Base-by-base conservation (phyloP, 1,140 invertebrate genomes). In the Drosophila punjabiensis region DNA sequence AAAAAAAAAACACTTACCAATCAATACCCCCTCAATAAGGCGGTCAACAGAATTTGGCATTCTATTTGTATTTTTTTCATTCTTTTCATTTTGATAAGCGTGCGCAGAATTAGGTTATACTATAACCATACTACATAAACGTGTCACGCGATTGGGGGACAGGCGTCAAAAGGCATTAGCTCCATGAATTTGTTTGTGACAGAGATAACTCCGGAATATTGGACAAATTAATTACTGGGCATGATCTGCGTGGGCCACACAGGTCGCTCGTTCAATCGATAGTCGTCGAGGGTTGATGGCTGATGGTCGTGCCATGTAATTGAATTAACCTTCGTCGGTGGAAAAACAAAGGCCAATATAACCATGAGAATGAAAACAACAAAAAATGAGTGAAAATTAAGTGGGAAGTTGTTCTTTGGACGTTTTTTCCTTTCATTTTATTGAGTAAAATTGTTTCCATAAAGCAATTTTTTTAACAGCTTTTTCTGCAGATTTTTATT, bases 251-350 rank as follows among this genome's bases (percentile, higher is more conserved):
- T 56, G 14, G 53, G 35, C 56, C 41, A 56, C 76, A 76, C 74
- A 78, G 43, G 56, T 55, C 74, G 41, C 35, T 56, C 82, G 53
- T 30, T 48, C 60, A 56, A 56, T 76, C 66, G 79, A 73, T 81
- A 53, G 68, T 56, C 52, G 65, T 39, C 28, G 79, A 47, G 50
- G 53, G 71, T 64, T 56, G 64, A 28, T 68, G 33, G 62, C 20
- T 41, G 39, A 18, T 70, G 20, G 33, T 41, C 30, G 37, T 37
- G 53, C 16, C 66, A 64, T 79, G 84, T 88, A 88, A 88, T 88
- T 88, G 70, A 89, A 89, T 88, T 88, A 88, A 88, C 85, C 85
- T 88, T 89, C 78, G 55, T 85, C 70, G 69, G 45, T 76, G 76
- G 41, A 75, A 62, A 68, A 58, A 75, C 76, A 59, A 79, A 83